A percentile compares a stretch with the other conserved stretches of the same genome.
phyloP scores from a whole-genome alignment of 1,140 invertebrate species.

The Venustaconcha ellipsiformis region DNA sequence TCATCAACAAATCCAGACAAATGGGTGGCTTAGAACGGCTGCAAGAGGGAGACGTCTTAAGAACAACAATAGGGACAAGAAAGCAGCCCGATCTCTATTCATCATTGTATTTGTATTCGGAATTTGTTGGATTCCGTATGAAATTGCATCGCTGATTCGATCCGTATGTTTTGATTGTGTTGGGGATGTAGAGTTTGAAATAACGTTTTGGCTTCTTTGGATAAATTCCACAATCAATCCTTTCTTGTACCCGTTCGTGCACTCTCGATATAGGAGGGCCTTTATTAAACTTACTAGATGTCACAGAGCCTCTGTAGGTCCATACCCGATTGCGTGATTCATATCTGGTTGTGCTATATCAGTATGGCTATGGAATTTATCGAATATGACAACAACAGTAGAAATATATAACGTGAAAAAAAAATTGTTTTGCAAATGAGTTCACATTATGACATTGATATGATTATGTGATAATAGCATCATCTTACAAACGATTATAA shows the following conservation, averaged over 20 bases:
- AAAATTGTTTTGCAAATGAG: too few relatives aligned
- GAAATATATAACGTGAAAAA: too few relatives aligned
- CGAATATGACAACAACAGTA: too few relatives aligned
- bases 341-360: too few relatives aligned
- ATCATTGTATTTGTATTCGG: conserved; percentile 5
- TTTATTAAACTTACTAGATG: conserved; percentile 16
- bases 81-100: conserved; percentile 33
- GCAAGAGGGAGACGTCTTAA: neutral
- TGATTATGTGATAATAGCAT: too few relatives aligned
- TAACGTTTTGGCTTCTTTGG: conserved; percentile 41
- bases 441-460: too few relatives aligned
- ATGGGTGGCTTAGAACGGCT: neutral
- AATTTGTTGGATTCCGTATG: conserved; percentile 42
- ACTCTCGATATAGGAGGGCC: conserved; percentile 33
- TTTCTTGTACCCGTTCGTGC: conserved; percentile 39
- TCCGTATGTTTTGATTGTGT: conserved; percentile 30
- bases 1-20: neutral
- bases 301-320: too few relatives aligned
- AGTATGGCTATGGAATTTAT: too few relatives aligned
- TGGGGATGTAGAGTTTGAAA: conserved; percentile 22
- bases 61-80: conserved; percentile 20
- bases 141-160: conserved; percentile 25
- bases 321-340: too few relatives aligned
- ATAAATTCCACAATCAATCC: conserved; percentile 43
- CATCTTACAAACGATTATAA: too few relatives aligned